Evolutionary conservation across 2,797 vertebrate species (phyloP), one percentile per base, ranked within the genome.

Genomic region (Holocentrus rufus): DNA sequence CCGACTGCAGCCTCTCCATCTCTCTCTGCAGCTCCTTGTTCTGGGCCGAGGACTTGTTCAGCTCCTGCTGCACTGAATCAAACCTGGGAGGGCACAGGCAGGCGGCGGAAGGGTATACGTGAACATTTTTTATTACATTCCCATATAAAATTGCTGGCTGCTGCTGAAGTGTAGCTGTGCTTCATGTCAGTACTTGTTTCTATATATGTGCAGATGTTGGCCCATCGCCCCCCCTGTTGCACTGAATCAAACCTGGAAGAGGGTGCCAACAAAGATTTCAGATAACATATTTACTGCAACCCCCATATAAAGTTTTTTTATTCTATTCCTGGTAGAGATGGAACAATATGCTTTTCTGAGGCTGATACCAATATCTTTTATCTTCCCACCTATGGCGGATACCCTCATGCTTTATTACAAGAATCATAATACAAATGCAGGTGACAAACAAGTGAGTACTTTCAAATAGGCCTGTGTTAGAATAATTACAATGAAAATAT

Each of bases 1-100:
- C 98, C 0, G 97, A 94, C 91, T 98, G 98, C 39, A 99, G 92
- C 30, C 97, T 90, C 81, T 99, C 98, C 96, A 98, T 96, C 90
- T 99, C 98, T 68, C 98, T 93, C 89, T 98, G 96, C 52, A 99
- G 87, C 88, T 99, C 98, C 88, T 98, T 98, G 91, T 99, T 99
- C 91, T 98, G 98, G 42, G 95, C 91, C 0, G 96, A 95, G 8
- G 96, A 89, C 20, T 95, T 99, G 92, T 93, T 98, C 81, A 99
- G 91, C 66, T 99, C 98, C 46, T 97, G 97, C 82, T 99, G 97
- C 73, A 97, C 92, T 0, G 96, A 95, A 89, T 99, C 97, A 50
- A 97, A 98, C 88, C 98, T 99, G 83, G 44, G 1, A 69, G 34
- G 34, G 65, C 1, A 4, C 22, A 71, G 25, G 30, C 56, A 25